Conservation (phyloP, 2,113 vertebrate species). For the Proteles cristata region DNA sequence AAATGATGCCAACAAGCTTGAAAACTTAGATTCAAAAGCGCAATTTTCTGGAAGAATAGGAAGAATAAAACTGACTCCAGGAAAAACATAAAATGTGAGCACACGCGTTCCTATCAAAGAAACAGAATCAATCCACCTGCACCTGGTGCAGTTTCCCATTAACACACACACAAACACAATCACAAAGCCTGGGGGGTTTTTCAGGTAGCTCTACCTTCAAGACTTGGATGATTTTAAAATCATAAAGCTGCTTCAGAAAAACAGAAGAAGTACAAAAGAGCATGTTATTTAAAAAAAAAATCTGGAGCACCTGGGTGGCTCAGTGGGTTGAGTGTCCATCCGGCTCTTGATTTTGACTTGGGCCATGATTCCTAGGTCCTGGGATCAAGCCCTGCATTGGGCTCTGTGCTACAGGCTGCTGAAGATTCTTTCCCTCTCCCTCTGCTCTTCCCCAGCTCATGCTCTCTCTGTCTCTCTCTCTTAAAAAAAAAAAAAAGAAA, state of each 20-base stretch:
- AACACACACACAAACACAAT: neutral
- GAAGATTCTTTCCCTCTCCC: too few relatives aligned
- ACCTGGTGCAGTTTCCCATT: neutral
- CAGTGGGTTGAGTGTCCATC: too few relatives aligned
- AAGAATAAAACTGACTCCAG: neutral
- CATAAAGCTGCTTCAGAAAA: constrained; percentile 44
- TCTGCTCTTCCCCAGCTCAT: too few relatives aligned
- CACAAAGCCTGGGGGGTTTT: constrained; percentile 44
- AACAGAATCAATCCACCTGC: neutral
- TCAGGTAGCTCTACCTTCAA: constrained; percentile 61
- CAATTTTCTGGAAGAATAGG: neutral
- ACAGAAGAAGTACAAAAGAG: neutral
- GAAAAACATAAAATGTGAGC: constrained; percentile 6
- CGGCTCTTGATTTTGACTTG: too few relatives aligned
- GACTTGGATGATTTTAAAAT: constrained; percentile 35
- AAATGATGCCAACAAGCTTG: neutral
- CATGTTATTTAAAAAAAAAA: neutral
- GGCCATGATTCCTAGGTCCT: too few relatives aligned
- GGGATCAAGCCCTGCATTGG: too few relatives aligned
- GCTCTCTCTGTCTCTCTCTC: too few relatives aligned
- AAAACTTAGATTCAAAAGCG: constrained; percentile 36
- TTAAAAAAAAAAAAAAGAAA: too few relatives aligned
- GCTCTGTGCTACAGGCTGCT: too few relatives aligned
- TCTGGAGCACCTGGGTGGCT: neutral
- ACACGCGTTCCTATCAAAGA: neutral